A percentile compares a stretch with the other conserved stretches of the same genome.
phyloP scores from a whole-genome alignment of 2,797 vertebrate genomes.

The Hoplostethus atlanticus region DNA sequence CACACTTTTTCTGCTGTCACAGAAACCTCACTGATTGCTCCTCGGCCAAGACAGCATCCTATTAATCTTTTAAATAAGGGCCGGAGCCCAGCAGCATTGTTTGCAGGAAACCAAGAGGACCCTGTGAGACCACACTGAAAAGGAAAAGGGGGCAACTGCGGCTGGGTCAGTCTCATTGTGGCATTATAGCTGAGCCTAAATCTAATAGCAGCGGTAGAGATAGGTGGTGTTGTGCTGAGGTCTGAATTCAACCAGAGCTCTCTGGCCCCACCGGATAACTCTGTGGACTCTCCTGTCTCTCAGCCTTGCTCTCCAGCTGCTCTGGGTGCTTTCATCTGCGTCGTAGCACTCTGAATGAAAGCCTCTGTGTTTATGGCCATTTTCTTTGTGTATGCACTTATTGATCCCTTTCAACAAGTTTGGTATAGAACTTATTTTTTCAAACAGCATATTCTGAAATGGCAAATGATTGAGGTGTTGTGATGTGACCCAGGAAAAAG shows the following conservation, averaged over 20 bases:
- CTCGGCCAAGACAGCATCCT: constrained; percentile 78
- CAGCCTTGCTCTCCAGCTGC: constrained; percentile 59
- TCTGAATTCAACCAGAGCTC: constrained; percentile 57
- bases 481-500: constrained; percentile 52
- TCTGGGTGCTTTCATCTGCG: constrained; percentile 66
- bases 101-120: constrained; percentile 68
- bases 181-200: constrained; percentile 72
- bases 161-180: constrained; percentile 70
- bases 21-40: constrained; percentile 79
- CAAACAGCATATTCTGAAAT: constrained; percentile 60
- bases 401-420: constrained; percentile 65
- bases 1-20: constrained; percentile 77
- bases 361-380: constrained; percentile 65
- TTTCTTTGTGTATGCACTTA: constrained; percentile 64
- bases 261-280: constrained; percentile 66
- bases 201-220: constrained; percentile 66
- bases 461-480: constrained; percentile 63
- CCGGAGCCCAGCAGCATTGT: constrained; percentile 74
- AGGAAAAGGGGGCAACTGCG: constrained; percentile 56
- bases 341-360: constrained; percentile 64
- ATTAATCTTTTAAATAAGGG: constrained; percentile 84
- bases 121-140: constrained; percentile 75
- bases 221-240: constrained; percentile 48
- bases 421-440: constrained; percentile 47
- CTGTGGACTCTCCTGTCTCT: constrained; percentile 52